Evolutionary conservation across 2,888 invertebrate species (phyloP), one percentile per base, ranked within the genome.

Genomic region (Scaptodrosophila latifasciaeformis): DNA sequence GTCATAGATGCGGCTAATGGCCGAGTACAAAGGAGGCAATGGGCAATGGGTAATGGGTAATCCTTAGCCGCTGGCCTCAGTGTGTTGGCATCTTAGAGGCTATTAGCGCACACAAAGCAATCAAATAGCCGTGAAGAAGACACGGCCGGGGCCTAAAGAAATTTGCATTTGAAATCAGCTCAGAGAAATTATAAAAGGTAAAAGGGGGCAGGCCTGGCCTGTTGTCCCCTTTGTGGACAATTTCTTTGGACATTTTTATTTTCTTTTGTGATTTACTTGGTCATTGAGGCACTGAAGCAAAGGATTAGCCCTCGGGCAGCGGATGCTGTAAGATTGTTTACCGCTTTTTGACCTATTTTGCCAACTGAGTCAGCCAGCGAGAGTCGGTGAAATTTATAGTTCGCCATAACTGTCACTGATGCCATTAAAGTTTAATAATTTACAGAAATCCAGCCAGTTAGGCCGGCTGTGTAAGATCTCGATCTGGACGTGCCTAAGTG

Each of bases 91-190:
- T 40, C 27, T 43, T 43, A 19, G 17, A 35, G 15, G 15, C 42
- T 55, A 72, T 79, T 76, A 79, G 63, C 63, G 42, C 44, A 48
- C n/a, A 74, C 74, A 75, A 76, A 62, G 80, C 77, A 60, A 53
- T 59, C 74, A 76, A 76, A 76, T 67, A 55, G 74, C 70, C 74
- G 65, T 77, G 62, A 60, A 55, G 67, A 63, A 68, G 66, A 59
- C 57, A 53, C 59, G 21, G 44, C 48, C 47, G 21, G 44, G 34
- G 15, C 34, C 34, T 15, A 34, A 34, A n/a, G 18, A 45, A 55
- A 72, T 75, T 80, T 70, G 80, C 75, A 75, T 75, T 67, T 59
- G 61, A 80, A 80, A 75, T 80, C 75, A 75, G 78, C 81, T 72
- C 54, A 65, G 58, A 34, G 29, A 53, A 40, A 31, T 44, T 48